Conservation (phyloP, 37 sponge, comb jelly and placozoan genomes). For the Mnemiopsis leidyi region DNA sequence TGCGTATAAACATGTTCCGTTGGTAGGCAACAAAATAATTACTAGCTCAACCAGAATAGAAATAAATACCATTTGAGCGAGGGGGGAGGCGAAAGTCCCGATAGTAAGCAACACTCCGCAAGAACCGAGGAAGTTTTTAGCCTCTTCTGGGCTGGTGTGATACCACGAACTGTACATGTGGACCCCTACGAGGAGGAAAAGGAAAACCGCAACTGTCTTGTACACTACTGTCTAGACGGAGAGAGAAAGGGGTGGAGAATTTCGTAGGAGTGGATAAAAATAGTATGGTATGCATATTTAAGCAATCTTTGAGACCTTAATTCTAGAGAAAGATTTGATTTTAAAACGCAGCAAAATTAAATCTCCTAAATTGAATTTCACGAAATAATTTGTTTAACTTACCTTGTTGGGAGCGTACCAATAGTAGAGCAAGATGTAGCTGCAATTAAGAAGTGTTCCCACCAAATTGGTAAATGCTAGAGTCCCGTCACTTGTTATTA, state of each 20-base stretch:
- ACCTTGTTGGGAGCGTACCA: constrained; percentile 63
- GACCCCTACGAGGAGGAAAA: not conserved
- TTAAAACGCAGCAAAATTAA: not conserved
- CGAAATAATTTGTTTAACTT: not conserved
- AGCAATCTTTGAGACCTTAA: not conserved
- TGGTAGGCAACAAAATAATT: too few relatives aligned
- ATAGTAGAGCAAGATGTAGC: constrained; percentile 30
- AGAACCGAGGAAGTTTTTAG: not conserved
- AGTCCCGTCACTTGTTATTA: constrained; percentile 4
- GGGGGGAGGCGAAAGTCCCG: constrained; percentile 34
- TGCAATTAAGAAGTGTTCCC: constrained; percentile 33
- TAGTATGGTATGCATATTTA: not conserved
- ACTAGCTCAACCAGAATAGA: too few relatives aligned
- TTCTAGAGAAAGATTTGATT: not conserved
- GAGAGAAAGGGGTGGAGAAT: too few relatives aligned
- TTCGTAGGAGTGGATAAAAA: not conserved
- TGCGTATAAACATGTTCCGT: too few relatives aligned
- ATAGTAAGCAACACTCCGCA: not conserved
- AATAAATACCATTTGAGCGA: constrained; percentile 30
- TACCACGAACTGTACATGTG: constrained; percentile 3
- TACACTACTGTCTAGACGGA: constrained; percentile 30
- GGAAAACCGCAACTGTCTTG: constrained; percentile 23
- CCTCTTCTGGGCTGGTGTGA: not conserved
- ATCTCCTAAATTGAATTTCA: not conserved
- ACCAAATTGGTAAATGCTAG: constrained; percentile 26